phyloP scores from a whole-genome alignment of 1,140 invertebrate species.

The Lasioglossum albipes region DNA sequence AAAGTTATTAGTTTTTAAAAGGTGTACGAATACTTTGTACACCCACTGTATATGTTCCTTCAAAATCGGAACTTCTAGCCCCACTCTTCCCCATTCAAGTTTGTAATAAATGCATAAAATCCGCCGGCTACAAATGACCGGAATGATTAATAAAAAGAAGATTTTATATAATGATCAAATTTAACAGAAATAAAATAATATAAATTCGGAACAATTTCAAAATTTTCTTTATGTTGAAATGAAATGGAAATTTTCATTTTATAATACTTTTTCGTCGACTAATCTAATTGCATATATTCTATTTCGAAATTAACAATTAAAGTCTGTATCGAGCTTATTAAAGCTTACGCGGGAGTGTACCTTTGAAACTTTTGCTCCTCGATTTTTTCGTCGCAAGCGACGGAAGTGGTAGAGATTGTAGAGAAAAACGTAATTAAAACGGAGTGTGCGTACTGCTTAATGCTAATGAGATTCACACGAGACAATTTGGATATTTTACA shows the following conservation, averaged over 20 bases:
- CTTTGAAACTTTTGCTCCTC: background rate
- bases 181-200: too few relatives aligned
- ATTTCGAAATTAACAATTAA: background rate
- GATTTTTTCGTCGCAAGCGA: background rate
- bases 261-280: background rate
- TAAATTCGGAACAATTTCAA: too few relatives aligned
- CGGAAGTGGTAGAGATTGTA: conserved; percentile 11
- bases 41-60: too few relatives aligned
- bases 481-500: background rate
- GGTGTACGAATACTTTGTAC: too few relatives aligned
- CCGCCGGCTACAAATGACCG: too few relatives aligned
- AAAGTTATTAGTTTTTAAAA: too few relatives aligned
- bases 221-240: background rate
- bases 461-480: conserved; percentile 47
- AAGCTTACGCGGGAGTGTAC: background rate
- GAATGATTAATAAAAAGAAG: too few relatives aligned
- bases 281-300: background rate
- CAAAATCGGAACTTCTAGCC: background rate
- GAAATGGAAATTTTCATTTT: background rate
- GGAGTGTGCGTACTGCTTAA: conserved; percentile 35
- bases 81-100: too few relatives aligned
- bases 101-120: too few relatives aligned
- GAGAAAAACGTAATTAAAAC: conserved; percentile 47
- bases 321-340: background rate
- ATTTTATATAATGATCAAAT: too few relatives aligned